Evolutionary conservation across 2,113 vertebrate species (phyloP).

Genomic region (Erythrolamprus reginae): DNA sequence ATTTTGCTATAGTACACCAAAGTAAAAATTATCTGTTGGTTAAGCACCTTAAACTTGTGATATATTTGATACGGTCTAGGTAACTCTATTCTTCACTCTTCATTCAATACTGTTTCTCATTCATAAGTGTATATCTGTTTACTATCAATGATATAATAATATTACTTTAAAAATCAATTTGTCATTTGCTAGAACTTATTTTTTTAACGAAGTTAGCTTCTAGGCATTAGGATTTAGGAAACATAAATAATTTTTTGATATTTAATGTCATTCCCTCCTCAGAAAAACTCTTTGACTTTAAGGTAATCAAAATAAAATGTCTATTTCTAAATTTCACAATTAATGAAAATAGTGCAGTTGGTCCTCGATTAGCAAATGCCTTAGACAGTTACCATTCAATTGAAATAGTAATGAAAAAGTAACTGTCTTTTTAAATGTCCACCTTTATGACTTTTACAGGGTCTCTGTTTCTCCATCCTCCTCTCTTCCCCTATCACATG

Average conservation of each 20-base stretch:
- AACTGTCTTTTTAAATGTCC: neutral
- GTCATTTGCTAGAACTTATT: conserved; percentile 33
- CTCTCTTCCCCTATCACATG: neutral
- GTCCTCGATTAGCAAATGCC: neutral
- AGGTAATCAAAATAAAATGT: conserved; percentile 46
- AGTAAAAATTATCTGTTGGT: neutral
- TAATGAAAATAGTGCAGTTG: conserved; percentile 32
- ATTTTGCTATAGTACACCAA: neutral
- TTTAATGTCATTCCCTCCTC: conserved; percentile 37
- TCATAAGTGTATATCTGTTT: conserved; percentile 45
- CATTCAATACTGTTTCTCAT: conserved; percentile 24
- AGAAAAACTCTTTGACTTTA: conserved; percentile 40
- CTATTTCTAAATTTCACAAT: conserved; percentile 52
- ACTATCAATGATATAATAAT: conserved; percentile 40
- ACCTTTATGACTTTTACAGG: neutral
- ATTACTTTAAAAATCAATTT: conserved; percentile 14
- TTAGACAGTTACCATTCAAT: neutral
- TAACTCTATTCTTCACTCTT: neutral
- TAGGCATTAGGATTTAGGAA: conserved; percentile 59
- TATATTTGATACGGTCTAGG: neutral
- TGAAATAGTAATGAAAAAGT: neutral
- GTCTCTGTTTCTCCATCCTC: neutral
- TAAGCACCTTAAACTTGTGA: neutral
- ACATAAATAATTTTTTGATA: conserved; percentile 37
- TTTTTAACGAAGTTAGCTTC: conserved; percentile 39